Conservation (phyloP, 2,888 invertebrate species). For the Perizoma flavofasciatum region DNA sequence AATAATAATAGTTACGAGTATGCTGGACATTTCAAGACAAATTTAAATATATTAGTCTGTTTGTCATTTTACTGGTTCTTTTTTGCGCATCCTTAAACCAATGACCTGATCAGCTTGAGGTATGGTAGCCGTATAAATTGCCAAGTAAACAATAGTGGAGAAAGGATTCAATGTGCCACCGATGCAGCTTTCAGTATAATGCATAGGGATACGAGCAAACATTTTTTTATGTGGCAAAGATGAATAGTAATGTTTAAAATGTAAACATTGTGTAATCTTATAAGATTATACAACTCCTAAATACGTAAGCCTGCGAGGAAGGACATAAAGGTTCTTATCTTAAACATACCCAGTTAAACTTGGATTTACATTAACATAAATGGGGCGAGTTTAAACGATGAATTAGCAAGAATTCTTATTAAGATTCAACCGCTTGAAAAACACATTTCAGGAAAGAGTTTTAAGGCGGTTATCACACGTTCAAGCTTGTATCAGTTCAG, state of each 20-base stretch:
- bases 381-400: conserved; percentile 44
- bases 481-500: conserved; percentile 1
- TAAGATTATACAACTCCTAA: conserved; percentile 9
- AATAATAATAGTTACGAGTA: too few relatives aligned
- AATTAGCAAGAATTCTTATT: conserved; percentile 48
- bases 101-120: too few relatives aligned
- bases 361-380: conserved; percentile 45
- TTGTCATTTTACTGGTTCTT: too few relatives aligned
- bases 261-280: conserved; percentile 11
- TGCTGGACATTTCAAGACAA: too few relatives aligned
- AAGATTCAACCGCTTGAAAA: conserved; percentile 40
- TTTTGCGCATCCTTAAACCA: too few relatives aligned
- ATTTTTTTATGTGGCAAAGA: too few relatives aligned
- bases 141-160: too few relatives aligned
- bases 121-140: too few relatives aligned
- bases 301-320: conserved; percentile 26
- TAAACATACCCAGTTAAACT: conserved; percentile 42
- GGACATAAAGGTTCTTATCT: conserved; percentile 34
- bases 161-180: too few relatives aligned
- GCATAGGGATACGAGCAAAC: too few relatives aligned
- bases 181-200: too few relatives aligned
- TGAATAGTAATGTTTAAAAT: not conserved
- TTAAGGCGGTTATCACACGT: conserved; percentile 2
- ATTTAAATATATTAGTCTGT: too few relatives aligned
- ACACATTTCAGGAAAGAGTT: conserved; percentile 31